Conservation (phyloP, 2,888 invertebrate genomes). For the Lasioglossum malachurum region DNA sequence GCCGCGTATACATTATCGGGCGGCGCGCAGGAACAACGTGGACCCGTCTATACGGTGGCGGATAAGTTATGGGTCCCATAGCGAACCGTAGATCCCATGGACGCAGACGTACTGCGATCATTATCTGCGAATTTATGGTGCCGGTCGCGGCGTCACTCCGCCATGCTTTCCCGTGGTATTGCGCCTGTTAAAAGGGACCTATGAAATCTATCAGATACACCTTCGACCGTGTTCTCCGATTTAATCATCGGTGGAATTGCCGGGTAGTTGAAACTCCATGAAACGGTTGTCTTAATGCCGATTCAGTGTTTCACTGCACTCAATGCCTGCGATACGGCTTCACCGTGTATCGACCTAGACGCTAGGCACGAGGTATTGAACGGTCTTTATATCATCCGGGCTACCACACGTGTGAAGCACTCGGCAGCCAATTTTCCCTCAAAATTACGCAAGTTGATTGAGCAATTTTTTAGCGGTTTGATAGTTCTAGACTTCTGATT, state of each 20-base stretch:
- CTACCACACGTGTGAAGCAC: too few species aligned
- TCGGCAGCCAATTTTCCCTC: not conserved
- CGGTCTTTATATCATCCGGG: not conserved
- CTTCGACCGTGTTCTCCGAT: conserved; percentile 7
- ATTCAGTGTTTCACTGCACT: not conserved
- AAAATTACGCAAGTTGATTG: not conserved
- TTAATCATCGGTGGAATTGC: conserved; percentile 35
- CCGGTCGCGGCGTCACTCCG: conserved; percentile 64
- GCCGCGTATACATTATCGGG: conserved; percentile 65
- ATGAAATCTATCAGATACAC: conserved; percentile 62
- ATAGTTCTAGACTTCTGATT: too few species aligned
- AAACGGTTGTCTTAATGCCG: conserved; percentile 5
- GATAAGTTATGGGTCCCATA: conserved; percentile 84
- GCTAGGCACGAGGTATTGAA: not conserved
- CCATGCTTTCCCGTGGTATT: conserved; percentile 68
- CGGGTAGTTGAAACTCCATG: not conserved
- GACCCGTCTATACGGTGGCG: conserved; percentile 75
- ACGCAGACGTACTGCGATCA: conserved; percentile 85
- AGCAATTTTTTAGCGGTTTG: too few species aligned
- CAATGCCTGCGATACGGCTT: not conserved
- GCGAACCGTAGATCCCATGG: conserved; percentile 83
- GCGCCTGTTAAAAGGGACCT: conserved; percentile 76
- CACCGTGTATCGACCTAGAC: not conserved
- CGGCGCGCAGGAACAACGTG: conserved; percentile 52
- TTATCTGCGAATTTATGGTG: conserved; percentile 84